Percentiles rank a stretch among this genome's conserved stretches.
Conservation (phyloP, 2,888 invertebrate species). For the Galerucella calmariensis region DNA sequence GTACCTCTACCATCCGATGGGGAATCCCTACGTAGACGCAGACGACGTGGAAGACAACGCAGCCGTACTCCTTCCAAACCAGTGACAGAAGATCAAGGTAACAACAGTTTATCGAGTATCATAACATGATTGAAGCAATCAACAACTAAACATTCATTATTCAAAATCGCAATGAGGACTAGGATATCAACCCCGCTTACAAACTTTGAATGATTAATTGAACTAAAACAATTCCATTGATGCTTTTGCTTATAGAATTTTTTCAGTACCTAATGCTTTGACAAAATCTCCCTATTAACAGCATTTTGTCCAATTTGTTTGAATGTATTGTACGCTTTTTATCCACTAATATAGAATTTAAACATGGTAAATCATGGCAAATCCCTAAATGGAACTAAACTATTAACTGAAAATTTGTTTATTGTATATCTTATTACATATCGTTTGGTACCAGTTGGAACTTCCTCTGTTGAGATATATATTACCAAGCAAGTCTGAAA, state of each 20-base stretch:
- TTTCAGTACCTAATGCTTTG: not conserved
- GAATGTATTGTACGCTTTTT: too few relatives aligned
- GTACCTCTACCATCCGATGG: constrained; percentile 58
- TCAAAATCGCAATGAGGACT: not conserved
- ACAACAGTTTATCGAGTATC: constrained; percentile 10
- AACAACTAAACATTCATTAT: not conserved
- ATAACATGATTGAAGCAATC: constrained; percentile 19
- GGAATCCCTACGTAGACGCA: constrained; percentile 62
- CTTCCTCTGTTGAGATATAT: too few relatives aligned
- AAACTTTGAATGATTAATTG: too few relatives aligned
- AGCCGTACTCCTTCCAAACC: constrained; percentile 61
- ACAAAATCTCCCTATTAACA: not conserved
- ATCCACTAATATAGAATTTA: too few relatives aligned
- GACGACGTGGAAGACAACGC: constrained; percentile 56
- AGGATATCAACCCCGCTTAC: too few relatives aligned
- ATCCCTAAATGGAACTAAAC: too few relatives aligned
- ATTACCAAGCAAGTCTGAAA: too few relatives aligned
- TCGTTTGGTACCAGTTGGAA: too few relatives aligned
- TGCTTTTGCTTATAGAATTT: not conserved
- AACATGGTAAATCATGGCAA: too few relatives aligned
- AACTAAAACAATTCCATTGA: not conserved
- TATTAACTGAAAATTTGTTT: too few relatives aligned
- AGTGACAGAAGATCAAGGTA: constrained; percentile 12
- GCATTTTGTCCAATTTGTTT: too few relatives aligned
- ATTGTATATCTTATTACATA: too few relatives aligned